These are phyloP conservation scores for human (Homo sapiens) DNA, from an alignment of 2,113 vertebrate genomes.

Conservation along the genomic window DNA sequence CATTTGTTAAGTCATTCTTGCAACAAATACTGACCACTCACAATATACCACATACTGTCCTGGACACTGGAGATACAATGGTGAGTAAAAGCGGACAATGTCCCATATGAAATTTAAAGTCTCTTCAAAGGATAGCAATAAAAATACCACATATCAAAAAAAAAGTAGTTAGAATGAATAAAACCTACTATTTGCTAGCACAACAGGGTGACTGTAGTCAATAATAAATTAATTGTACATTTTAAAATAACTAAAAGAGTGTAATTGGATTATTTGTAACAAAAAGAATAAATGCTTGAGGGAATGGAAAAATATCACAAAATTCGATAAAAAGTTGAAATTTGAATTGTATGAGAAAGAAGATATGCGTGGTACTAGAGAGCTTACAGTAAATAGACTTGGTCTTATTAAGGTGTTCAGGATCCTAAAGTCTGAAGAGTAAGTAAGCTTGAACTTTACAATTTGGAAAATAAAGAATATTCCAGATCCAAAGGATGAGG, in stretches of 20 bases:
- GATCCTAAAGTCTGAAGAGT: neutral
- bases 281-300: too few relatives aligned
- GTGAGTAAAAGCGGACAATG: neutral
- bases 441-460: neutral
- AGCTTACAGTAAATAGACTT: neutral
- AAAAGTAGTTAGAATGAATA: too few relatives aligned
- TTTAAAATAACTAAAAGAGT: too few relatives aligned
- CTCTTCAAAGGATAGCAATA: neutral
- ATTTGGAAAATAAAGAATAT: conserved; percentile 27
- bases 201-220: too few relatives aligned
- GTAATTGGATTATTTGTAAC: too few relatives aligned
- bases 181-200: too few relatives aligned
- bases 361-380: neutral
- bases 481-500: neutral
- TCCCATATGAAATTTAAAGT: neutral
- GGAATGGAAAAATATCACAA: neutral
- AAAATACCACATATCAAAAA: neutral
- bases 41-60: neutral
- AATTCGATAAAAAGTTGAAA: neutral
- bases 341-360: neutral
- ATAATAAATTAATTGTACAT: too few relatives aligned
- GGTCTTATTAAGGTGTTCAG: neutral
- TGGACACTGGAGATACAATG: neutral
- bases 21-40: neutral
- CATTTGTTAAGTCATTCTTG: neutral